These are phyloP conservation scores for Ophion ellenae DNA, from an alignment of 2,888 invertebrate species.

Conservation along the genomic window DNA sequence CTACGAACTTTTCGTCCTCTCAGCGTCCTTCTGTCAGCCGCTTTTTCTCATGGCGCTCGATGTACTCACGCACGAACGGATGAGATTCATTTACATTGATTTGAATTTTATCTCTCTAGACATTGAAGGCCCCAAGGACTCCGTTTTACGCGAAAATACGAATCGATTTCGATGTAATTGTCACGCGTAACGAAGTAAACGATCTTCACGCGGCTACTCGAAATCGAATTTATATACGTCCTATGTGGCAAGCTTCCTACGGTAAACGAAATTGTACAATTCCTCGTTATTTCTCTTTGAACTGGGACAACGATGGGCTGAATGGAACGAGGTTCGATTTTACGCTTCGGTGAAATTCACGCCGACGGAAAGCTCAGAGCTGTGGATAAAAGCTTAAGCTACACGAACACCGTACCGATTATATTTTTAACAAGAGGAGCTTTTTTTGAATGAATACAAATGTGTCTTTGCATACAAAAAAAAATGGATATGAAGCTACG, in stretches of 20 bases:
- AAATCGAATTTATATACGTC: constrained; percentile 50
- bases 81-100: constrained; percentile 54
- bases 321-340: constrained; percentile 14
- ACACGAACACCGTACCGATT: not conserved
- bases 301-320: not conserved
- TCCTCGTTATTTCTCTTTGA: constrained; percentile 37
- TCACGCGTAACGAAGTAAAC: constrained; percentile 34
- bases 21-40: constrained; percentile 27
- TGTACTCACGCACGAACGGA: constrained; percentile 26
- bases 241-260: not conserved
- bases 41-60: constrained; percentile 7
- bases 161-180: constrained; percentile 5
- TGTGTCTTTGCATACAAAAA: not conserved
- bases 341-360: not conserved
- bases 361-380: not conserved
- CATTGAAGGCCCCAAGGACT: constrained; percentile 19
- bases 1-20: constrained; percentile 1
- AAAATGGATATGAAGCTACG: not conserved
- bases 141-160: constrained; percentile 17
- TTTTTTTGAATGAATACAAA: not conserved
- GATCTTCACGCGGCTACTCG: constrained; percentile 19
- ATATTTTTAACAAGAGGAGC: not conserved
- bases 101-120: constrained; percentile 47
- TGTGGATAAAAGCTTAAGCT: not conserved
- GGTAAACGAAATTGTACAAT: constrained; percentile 42